Evolutionary conservation across 2,888 invertebrate species (phyloP).

Genomic region (Zygothrica quintamaculata): DNA sequence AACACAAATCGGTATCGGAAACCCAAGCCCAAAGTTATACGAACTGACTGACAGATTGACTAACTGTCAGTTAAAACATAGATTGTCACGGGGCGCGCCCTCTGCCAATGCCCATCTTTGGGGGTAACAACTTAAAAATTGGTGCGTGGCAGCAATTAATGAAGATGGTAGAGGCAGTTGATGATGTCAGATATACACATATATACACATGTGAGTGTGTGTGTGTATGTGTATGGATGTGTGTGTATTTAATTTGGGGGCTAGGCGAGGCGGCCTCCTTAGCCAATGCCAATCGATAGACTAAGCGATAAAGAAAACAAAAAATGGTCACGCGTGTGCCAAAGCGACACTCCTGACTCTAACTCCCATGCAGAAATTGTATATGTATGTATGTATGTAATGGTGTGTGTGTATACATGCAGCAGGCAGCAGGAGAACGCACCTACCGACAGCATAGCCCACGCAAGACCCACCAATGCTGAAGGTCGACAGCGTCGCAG

Average conservation of each 20-base stretch:
- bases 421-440: slow-evolving; percentile 41
- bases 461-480: slow-evolving; percentile 35
- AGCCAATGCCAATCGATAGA: slow-evolving; percentile 55
- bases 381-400: no score
- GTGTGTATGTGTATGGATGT: slow-evolving; percentile 26
- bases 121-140: slow-evolving; percentile 47
- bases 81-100: slow-evolving; percentile 46
- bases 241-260: slow-evolving; percentile 13
- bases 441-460: slow-evolving; percentile 38
- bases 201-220: slow-evolving; percentile 46
- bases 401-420: no score
- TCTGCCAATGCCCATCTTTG: slow-evolving; percentile 54
- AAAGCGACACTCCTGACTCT: slow-evolving; percentile 55
- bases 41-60: slow-evolving; percentile 28
- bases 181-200: no score
- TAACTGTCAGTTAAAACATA: slow-evolving; percentile 29
- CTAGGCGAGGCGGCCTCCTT: slow-evolving; percentile 66
- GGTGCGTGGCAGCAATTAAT: slow-evolving; percentile 60
- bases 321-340: slow-evolving; percentile 72
- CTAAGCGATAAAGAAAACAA: slow-evolving; percentile 50
- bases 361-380: slow-evolving; percentile 44
- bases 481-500: slow-evolving; percentile 56
- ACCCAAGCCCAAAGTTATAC: slow-evolving; percentile 36
- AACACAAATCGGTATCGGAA: slow-evolving; percentile 25
- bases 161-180: slow-evolving; percentile 50